Evolutionary conservation across 2,888 invertebrate species (phyloP).

Genomic region (Apamea epomidion): DNA sequence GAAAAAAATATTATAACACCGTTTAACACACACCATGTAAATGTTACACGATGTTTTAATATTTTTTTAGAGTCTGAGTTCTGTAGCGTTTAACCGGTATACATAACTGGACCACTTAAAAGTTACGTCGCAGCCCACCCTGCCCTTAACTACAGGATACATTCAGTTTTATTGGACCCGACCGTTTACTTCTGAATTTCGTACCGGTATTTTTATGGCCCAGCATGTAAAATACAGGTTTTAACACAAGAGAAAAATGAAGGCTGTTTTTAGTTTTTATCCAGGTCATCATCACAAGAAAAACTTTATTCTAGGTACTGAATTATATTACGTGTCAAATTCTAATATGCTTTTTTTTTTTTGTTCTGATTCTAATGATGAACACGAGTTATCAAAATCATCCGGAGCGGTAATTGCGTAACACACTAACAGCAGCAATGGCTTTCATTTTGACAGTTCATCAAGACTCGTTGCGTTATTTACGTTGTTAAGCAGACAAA

Average conservation of each 20-base stretch:
- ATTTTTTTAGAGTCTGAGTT: too few species aligned
- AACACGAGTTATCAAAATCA: background rate
- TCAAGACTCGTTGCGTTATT: too few species aligned
- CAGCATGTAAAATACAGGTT: background rate
- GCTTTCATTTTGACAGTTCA: too few species aligned
- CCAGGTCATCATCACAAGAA: background rate
- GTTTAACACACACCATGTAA: background rate
- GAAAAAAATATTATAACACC: background rate
- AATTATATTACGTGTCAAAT: background rate
- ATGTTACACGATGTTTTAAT: too few species aligned
- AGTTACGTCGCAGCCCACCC: constrained; percentile 20
- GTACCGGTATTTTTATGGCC: background rate
- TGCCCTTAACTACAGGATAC: constrained; percentile 38
- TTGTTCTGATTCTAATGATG: background rate
- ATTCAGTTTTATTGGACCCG: constrained; percentile 33
- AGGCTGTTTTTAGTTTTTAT: too few species aligned
- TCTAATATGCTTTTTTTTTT: too few species aligned
- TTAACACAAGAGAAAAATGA: too few species aligned
- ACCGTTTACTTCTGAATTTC: background rate
- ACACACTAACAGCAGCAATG: background rate
- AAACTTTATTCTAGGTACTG: background rate
- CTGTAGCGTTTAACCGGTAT: constrained; percentile 21
- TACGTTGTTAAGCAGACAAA: too few species aligned
- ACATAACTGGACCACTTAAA: constrained; percentile 38
- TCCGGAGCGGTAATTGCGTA: background rate